Conservation (phyloP, 2,888 invertebrate genomes). For the Luffia ferchaultella region DNA sequence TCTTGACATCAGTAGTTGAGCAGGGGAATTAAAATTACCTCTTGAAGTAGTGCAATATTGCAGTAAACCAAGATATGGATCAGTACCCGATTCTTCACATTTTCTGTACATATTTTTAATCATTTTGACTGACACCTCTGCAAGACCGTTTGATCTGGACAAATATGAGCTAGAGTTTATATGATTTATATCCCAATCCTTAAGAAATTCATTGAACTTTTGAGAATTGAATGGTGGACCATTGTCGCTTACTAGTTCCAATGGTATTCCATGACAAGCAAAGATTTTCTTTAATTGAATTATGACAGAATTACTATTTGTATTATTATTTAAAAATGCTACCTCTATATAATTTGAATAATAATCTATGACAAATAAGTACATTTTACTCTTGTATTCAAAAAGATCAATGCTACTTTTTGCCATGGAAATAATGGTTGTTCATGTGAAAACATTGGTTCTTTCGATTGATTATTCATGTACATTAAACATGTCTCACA, state of each 20-base stretch:
- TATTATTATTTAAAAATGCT: slow-evolving; percentile 1
- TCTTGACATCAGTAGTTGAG: slow-evolving; percentile 4
- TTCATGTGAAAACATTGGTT: slow-evolving; percentile 7
- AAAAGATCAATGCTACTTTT: slow-evolving; percentile 15
- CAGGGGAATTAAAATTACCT: not conserved
- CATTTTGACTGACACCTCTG: slow-evolving; percentile 5
- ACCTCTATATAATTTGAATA: slow-evolving; percentile 12
- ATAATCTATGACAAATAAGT: slow-evolving; percentile 12
- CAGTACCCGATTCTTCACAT: slow-evolving; percentile 6
- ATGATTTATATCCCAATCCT: slow-evolving; percentile 10
- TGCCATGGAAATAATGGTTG: slow-evolving; percentile 13
- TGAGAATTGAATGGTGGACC: slow-evolving; percentile 3
- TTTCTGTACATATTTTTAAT: slow-evolving; percentile 9
- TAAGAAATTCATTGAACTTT: slow-evolving; percentile 8
- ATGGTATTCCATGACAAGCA: slow-evolving; percentile 1
- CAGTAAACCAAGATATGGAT: slow-evolving; percentile 6
- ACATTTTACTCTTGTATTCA: slow-evolving; percentile 11
- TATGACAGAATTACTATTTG: not conserved
- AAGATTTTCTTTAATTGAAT: slow-evolving; percentile 1
- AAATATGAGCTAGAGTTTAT: slow-evolving; percentile 6
- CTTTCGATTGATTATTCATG: not conserved
- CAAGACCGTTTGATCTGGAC: slow-evolving; percentile 3
- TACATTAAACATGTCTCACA: not conserved
- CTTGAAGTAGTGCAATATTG: slow-evolving; percentile 6
- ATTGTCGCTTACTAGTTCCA: not conserved